Base-by-base conservation (phyloP, 1,140 invertebrate species). In the Pararge aegeria region DNA sequence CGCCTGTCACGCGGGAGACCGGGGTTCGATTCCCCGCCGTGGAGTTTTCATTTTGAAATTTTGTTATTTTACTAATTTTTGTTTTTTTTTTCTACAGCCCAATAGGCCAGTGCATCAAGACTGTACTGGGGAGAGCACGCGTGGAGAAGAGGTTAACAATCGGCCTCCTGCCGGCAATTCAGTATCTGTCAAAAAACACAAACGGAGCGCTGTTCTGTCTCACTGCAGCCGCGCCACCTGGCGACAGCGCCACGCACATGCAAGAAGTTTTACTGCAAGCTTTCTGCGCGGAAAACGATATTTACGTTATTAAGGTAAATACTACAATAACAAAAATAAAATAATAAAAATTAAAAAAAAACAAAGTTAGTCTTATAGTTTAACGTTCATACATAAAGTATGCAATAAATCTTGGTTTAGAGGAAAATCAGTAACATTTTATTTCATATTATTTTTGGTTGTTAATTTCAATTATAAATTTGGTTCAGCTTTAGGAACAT, bases 241-340 rank as follows among this genome's bases (percentile, higher is more conserved):
- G 92, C 1, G 93, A 94, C 76, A 91, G 92, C 6, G 91, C 93
- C 18, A 93, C 91, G 1, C 93, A 94, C 68, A 94, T 94, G 91
- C 93, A 94, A 70, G 92, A 92, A 69, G 93, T 94, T 2, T 80
- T 94, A 0, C 77, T 94, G n/a, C 92, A 94, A 69, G 93, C 93
- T 1, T 94, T 93, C 70, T 94, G 93, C 73, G 93, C 92, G 42
- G 93, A 94, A 74, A 93, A 94, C 61, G 93, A 92, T 64, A 94
- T 94, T 73, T 93, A 93, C 70, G 92, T 93, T 16, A 92, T 94
- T 61, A 93, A 94, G 87, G 93, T 93, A 86, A 83, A 58, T 37
- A 69, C 50, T 29, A 50, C 19, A 19, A 56, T 30, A 12, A 20
- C 9, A 48, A 40, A 38, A 6, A 12, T 5, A 40, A 9, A 9